Evolutionary conservation across 2,797 vertebrate genomes (phyloP).

Genomic region (Diglossa cyanea): DNA sequence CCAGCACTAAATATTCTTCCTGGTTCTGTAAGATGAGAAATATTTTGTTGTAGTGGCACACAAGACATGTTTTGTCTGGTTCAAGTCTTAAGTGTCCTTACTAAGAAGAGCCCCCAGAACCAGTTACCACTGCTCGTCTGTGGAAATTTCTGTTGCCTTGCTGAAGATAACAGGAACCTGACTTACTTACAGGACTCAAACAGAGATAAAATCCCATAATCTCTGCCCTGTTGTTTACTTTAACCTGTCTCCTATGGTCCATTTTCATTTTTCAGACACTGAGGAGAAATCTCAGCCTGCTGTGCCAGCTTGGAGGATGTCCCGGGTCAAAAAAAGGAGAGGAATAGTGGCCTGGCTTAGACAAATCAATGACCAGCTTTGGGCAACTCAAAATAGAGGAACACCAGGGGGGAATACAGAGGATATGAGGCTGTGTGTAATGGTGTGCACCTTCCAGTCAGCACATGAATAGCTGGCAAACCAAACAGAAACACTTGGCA

Average conservation of each 20-base stretch:
- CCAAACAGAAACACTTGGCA: background rate
- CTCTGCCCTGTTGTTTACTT: background rate
- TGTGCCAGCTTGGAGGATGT: background rate
- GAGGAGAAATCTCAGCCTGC: background rate
- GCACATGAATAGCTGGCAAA: fast-evolving
- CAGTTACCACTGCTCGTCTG: background rate
- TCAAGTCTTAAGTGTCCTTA: background rate
- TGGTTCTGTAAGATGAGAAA: background rate
- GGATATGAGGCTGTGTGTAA: background rate
- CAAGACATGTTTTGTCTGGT: background rate
- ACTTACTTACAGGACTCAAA: background rate
- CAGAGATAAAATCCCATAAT: fast-evolving
- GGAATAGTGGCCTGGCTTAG: background rate
- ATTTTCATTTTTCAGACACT: background rate
- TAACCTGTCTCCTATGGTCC: background rate
- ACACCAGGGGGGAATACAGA: background rate
- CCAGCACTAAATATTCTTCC: background rate
- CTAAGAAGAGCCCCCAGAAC: background rate
- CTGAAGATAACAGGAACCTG: background rate
- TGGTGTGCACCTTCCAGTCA: background rate
- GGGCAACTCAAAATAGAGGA: fast-evolving
- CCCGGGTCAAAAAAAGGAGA: background rate
- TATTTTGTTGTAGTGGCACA: background rate
- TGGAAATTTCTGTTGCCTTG: background rate
- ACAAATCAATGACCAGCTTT: background rate